Conservation (phyloP, 2,888 invertebrate genomes). For the Aleiodes alternator region DNA sequence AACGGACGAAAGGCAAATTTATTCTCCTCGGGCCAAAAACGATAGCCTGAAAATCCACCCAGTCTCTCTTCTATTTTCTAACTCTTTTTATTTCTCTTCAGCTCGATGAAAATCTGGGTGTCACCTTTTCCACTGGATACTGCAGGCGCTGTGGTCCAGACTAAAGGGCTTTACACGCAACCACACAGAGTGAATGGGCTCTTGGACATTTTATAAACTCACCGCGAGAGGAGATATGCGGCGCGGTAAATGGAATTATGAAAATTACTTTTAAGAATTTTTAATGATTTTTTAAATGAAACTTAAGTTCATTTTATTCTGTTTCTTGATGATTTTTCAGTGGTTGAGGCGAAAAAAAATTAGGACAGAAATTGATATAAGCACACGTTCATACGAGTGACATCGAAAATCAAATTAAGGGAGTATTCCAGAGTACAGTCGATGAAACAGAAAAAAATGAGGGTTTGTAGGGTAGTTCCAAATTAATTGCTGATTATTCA, state of each 20-base stretch:
- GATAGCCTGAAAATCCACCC: conserved; percentile 63
- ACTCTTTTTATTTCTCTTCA: conserved; percentile 32
- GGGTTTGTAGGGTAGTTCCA: too few species aligned
- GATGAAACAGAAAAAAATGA: too few species aligned
- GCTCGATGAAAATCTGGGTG: background rate
- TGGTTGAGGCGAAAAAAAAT: too few species aligned
- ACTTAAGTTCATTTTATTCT: background rate
- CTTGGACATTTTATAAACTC: conserved; percentile 48
- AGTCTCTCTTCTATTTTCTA: conserved; percentile 45
- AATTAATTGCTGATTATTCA: too few species aligned
- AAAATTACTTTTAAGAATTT: background rate
- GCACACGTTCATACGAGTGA: conserved; percentile 49
- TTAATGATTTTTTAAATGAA: background rate
- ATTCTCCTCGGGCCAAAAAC: conserved; percentile 66
- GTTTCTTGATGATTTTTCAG: background rate
- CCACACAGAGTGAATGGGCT: conserved; percentile 49
- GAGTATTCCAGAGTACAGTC: too few species aligned
- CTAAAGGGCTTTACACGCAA: conserved; percentile 70
- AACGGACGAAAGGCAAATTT: conserved; percentile 66
- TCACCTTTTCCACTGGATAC: conserved; percentile 31
- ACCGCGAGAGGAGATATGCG: conserved; percentile 36
- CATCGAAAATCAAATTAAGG: conserved; percentile 65
- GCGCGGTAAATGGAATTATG: background rate
- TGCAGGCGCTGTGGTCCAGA: conserved; percentile 70
- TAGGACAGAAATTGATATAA: too few species aligned